Base-by-base conservation (phyloP, 2,113 vertebrate genomes). In the Pachyramphus minor region DNA sequence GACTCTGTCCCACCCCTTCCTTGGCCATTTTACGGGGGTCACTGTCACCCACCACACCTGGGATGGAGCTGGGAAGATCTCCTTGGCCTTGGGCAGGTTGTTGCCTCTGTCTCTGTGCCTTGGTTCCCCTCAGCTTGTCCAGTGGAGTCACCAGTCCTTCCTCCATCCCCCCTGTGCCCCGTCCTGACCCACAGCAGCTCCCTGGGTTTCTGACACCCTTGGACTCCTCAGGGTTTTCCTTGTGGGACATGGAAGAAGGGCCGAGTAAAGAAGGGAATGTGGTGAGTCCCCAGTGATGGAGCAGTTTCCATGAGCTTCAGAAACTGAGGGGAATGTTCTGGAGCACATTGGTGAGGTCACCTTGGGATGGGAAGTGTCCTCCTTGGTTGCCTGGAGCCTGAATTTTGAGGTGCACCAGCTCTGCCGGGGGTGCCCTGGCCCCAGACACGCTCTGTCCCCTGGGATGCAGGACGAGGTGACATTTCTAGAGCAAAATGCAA, bases 401-500 rank as follows among this genome's bases (percentile, higher is more conserved):
- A 11, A 7, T 31, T n/a, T 78, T 37, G 37, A 68, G 37, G 21
- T 37, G 45, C 33, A 18, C 8, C 2, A 14, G 16, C 22, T 14
- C 21, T 18, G 16, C 44, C 24, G 47, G 7, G 52, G 30, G 9
- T 21, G 50, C 12, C 21, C 19, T 33, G 69, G 50, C 27, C 66
- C 17, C 14, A 14, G 58, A 44, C 33, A 49, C 73, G 19, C 5
- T 60, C 63, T 69, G 64, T 66, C 27, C 56, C 5, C 42, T 1
- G 7, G 50, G 35, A 2, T 12, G 22, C n/a, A 52, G 41, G 21
- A 19, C 0, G 3, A 16, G 64, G 66, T 27, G 75, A 22, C 39
- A 2, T 2, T 17, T 27, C 33, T 41, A 10, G 2, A 5, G 14
- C 5, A 1, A 42, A 8, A 11, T 11, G 13, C 12, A 10, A 79